A percentile compares a stretch with the other conserved stretches of the same genome.
Conservation (phyloP, 2,113 vertebrate species). For the Pipra filicauda region DNA sequence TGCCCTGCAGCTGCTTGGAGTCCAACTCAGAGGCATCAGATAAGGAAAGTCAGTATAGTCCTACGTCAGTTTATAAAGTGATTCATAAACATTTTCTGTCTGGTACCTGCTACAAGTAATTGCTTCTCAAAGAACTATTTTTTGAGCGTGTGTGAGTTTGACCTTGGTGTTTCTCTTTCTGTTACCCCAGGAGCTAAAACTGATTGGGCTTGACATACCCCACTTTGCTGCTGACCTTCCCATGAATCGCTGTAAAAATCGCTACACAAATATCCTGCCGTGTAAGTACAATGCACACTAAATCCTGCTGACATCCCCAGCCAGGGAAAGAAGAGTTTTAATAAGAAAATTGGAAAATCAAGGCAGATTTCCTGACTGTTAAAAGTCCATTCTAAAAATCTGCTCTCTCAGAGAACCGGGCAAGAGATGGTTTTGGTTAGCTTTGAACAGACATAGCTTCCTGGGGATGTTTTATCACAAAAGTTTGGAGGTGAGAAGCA, state of each 20-base stretch:
- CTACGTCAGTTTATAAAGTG: background rate
- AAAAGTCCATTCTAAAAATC: background rate
- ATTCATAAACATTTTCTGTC: background rate
- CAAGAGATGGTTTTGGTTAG: background rate
- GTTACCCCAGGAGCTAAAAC: constrained; percentile 86
- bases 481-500: background rate
- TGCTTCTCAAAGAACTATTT: background rate
- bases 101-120: background rate
- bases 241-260: constrained; percentile 92
- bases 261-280: constrained; percentile 97
- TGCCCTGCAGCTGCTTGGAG: background rate
- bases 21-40: background rate
- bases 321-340: background rate
- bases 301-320: background rate
- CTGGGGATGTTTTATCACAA: background rate
- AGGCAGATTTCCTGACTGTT: background rate
- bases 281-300: constrained; percentile 76
- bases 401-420: background rate
- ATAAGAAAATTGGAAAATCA: background rate
- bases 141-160: background rate
- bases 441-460: background rate
- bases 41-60: background rate
- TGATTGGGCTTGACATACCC: constrained; percentile 90
- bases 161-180: background rate
- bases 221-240: constrained; percentile 95